Conservation (phyloP, 2,113 vertebrate genomes). For the Herpailurus yagouaroundi region DNA sequence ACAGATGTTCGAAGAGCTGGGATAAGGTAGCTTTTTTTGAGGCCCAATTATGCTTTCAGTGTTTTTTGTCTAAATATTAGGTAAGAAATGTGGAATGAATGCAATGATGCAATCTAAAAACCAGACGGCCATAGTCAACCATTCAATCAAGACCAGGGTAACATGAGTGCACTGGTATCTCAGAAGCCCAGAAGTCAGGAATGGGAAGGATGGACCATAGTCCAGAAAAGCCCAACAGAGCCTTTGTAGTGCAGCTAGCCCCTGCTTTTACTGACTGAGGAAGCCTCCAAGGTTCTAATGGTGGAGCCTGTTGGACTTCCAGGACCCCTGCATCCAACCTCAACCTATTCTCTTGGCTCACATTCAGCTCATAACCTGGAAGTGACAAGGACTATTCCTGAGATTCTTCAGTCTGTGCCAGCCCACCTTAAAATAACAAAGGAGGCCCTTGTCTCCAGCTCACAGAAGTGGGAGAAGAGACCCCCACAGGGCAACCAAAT, state of each 20-base stretch:
- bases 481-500: not conserved
- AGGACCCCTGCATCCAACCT: not conserved
- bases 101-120: conserved; percentile 2
- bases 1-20: conserved; percentile 1
- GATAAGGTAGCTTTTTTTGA: not conserved
- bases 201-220: not conserved
- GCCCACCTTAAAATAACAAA: not conserved
- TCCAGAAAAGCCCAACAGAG: not conserved
- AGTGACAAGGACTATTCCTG: not conserved
- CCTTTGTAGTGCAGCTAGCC: not conserved
- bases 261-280: not conserved
- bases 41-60: not conserved
- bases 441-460: not conserved
- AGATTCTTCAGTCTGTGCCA: not conserved
- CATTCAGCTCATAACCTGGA: conserved; percentile 18
- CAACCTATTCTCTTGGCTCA: not conserved
- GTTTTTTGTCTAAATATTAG: not conserved
- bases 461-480: not conserved
- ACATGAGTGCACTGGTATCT: not conserved
- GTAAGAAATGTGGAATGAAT: conserved; percentile 22
- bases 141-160: not conserved
- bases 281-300: not conserved
- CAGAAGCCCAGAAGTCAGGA: not conserved
- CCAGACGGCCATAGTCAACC: not conserved
- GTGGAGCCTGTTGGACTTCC: not conserved